Evolutionary conservation across 2,113 vertebrate genomes (phyloP).

Genomic region (Rallus limicola): DNA sequence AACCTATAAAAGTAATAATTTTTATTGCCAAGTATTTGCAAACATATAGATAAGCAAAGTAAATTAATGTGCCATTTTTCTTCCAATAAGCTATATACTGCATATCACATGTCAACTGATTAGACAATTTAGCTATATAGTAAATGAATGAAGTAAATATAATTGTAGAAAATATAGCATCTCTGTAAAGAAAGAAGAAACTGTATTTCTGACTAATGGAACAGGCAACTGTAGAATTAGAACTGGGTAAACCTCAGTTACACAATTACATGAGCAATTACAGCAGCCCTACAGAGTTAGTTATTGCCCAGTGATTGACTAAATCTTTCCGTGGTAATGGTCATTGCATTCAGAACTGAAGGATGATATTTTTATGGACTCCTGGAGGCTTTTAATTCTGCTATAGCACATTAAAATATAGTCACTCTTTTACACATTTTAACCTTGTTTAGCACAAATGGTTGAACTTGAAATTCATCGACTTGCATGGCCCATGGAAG

Average conservation of each 20-base stretch:
- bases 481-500: constrained; percentile 64
- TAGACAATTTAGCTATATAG: constrained; percentile 11
- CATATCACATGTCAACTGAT: constrained; percentile 5
- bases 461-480: constrained; percentile 71
- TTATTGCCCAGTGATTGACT: constrained; percentile 60
- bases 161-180: constrained; percentile 41
- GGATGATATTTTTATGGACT: constrained; percentile 66
- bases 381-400: constrained; percentile 75
- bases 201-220: constrained; percentile 2
- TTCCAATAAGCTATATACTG: background rate
- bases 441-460: constrained; percentile 80
- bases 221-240: background rate
- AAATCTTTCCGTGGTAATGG: constrained; percentile 65
- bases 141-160: constrained; percentile 52
- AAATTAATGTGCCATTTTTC: background rate
- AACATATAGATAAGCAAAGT: background rate
- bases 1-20: background rate
- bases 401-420: constrained; percentile 72
- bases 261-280: constrained; percentile 49
- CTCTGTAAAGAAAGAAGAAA: constrained; percentile 2
- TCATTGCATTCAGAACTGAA: constrained; percentile 62
- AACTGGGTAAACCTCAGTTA: background rate
- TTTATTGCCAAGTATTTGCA: constrained; percentile 23
- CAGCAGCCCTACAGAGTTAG: constrained; percentile 6
- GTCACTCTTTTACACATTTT: constrained; percentile 71